Evolutionary conservation across 2,113 vertebrate species (phyloP).

Genomic region (Centropristis striata): DNA sequence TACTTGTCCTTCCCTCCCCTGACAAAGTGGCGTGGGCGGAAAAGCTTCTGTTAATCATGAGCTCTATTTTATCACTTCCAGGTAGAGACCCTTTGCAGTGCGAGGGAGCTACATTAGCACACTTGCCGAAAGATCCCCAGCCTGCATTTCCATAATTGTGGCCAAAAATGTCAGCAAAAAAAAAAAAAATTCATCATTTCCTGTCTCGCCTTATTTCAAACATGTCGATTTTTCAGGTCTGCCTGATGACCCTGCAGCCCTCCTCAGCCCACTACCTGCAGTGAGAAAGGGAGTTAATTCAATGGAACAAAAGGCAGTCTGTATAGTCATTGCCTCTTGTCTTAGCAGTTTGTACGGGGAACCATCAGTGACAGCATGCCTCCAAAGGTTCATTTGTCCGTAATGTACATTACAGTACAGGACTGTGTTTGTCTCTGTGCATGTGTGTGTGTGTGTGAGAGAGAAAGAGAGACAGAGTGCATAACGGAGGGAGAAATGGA

Average conservation of each 20-base stretch:
- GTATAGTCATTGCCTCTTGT: slow-evolving; percentile 46
- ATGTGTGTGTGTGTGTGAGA: slow-evolving; percentile 18
- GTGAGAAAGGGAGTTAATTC: slow-evolving; percentile 65
- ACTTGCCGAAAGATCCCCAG: slow-evolving; percentile 61
- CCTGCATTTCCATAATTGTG: slow-evolving; percentile 76
- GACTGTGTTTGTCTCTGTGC: slow-evolving; percentile 44
- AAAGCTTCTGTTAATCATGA: slow-evolving; percentile 84
- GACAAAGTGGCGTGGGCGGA: slow-evolving; percentile 75
- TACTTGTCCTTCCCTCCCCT: slow-evolving; percentile 77
- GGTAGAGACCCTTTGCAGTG: slow-evolving; percentile 66
- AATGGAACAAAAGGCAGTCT: slow-evolving; percentile 68
- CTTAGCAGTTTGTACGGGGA: slow-evolving; percentile 43
- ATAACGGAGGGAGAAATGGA: slow-evolving; percentile 42
- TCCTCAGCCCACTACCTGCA: slow-evolving; percentile 32
- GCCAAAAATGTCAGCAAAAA: slow-evolving; percentile 70
- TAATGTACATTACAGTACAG: slow-evolving; percentile 69
- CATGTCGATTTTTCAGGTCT: slow-evolving; percentile 49
- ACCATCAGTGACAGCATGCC: slow-evolving; percentile 41
- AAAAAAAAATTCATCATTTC: slow-evolving; percentile 59
- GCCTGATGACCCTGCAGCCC: slow-evolving; percentile 45
- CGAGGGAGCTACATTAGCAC: slow-evolving; percentile 72
- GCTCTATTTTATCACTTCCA: slow-evolving; percentile 80
- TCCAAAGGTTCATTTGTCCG: slow-evolving; percentile 61
- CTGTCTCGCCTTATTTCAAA: slow-evolving; percentile 49
- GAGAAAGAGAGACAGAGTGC: slow-evolving; percentile 13